phyloP scores from a whole-genome alignment of 2,797 vertebrate species.

The Halcyon chelicuti region DNA sequence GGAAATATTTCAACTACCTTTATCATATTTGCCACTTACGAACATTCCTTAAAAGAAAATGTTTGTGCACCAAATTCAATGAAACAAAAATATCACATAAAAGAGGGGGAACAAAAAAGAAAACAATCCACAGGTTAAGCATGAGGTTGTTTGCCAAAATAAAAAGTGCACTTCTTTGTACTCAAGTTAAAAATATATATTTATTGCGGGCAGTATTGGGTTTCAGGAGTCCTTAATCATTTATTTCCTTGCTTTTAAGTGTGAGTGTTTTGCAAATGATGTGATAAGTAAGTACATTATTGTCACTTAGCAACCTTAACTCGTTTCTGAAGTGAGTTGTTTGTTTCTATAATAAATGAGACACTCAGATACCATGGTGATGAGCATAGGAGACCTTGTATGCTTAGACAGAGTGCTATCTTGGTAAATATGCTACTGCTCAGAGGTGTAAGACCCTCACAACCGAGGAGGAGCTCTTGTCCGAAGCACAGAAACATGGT shows the following conservation, averaged over 20 bases:
- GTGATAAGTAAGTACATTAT: conserved; percentile 69
- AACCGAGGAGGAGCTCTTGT: background rate
- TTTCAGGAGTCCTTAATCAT: conserved; percentile 59
- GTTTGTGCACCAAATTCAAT: background rate
- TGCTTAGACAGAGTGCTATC: background rate
- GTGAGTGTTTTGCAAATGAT: conserved; percentile 57
- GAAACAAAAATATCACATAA: background rate
- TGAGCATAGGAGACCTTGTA: conserved; percentile 49
- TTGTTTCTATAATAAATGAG: conserved; percentile 73
- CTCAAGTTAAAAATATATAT: conserved; percentile 5
- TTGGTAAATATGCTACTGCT: background rate
- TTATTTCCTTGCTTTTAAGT: conserved; percentile 65
- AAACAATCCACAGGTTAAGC: background rate
- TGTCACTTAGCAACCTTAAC: conserved; percentile 76
- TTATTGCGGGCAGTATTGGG: conserved; percentile 24
- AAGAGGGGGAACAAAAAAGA: background rate
- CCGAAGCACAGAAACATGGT: background rate
- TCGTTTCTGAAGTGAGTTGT: conserved; percentile 64
- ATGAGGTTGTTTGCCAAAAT: background rate
- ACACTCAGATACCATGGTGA: conserved; percentile 63
- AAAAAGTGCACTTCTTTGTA: conserved; percentile 2
- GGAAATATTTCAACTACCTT: background rate
- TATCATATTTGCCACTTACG: background rate
- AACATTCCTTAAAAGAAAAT: conserved; percentile 2
- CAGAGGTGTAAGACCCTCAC: background rate